Evolutionary conservation across 2,888 invertebrate species (phyloP).

Genomic region (Temnothorax ravouxi): DNA sequence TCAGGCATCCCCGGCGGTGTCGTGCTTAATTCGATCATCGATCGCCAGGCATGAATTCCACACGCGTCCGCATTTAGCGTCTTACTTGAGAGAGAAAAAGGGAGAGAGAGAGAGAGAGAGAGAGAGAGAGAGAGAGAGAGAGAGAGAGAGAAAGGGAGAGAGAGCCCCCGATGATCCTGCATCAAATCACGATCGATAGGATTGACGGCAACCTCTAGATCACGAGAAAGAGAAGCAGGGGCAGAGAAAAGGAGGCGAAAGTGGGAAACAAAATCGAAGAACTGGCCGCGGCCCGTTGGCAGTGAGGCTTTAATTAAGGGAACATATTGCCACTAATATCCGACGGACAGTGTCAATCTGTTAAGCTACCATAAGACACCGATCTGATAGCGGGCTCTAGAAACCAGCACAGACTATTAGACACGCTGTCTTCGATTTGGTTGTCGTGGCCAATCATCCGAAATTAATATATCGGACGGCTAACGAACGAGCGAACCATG

Average conservation of each 20-base stretch:
- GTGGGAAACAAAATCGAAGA: conserved; percentile 25
- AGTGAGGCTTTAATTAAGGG: conserved; percentile 82
- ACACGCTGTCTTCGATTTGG: conserved; percentile 82
- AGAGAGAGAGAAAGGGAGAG: conserved; percentile 56
- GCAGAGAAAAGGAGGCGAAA: conserved; percentile 8
- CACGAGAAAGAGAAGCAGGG: conserved; percentile 41
- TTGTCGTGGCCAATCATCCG: conserved; percentile 82
- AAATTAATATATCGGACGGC: conserved; percentile 79
- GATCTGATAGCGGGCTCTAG: conserved; percentile 78
- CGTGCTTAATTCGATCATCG: conserved; percentile 77
- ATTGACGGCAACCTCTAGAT: conserved; percentile 67
- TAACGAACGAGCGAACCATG: conserved; percentile 68
- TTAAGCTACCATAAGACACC: conserved; percentile 82
- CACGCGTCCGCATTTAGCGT: conserved; percentile 52
- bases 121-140: conserved; percentile 52
- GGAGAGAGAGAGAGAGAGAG: conserved; percentile 53
- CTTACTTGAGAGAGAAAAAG: conserved; percentile 57
- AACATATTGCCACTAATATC: conserved; percentile 85
- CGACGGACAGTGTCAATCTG: conserved; percentile 84
- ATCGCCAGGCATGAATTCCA: conserved; percentile 70
- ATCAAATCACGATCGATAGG: conserved; percentile 68
- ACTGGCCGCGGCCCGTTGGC: conserved; percentile 48
- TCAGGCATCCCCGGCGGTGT: conserved; percentile 72
- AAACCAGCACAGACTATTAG: conserved; percentile 78
- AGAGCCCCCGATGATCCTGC: conserved; percentile 56